Conservation (phyloP, 2,113 vertebrate genomes). For the Nibea coibor region DNA sequence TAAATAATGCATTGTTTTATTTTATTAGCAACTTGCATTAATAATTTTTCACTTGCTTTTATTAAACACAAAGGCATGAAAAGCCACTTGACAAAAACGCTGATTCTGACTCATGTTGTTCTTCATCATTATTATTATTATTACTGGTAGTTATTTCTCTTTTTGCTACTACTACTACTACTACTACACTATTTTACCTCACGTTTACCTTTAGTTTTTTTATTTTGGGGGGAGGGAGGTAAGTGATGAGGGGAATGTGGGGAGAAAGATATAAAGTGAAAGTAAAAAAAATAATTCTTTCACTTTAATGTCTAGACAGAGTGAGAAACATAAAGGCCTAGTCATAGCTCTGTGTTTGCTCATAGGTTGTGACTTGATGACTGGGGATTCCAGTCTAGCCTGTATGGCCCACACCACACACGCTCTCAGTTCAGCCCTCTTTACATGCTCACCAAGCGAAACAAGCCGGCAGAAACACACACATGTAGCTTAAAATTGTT, state of each 20-base stretch:
- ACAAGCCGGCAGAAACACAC: background rate
- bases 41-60: too few species aligned
- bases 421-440: background rate
- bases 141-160: background rate
- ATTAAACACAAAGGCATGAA: too few species aligned
- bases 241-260: background rate
- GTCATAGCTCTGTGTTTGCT: slow-evolving; percentile 1
- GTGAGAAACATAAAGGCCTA: background rate
- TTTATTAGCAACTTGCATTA: too few species aligned
- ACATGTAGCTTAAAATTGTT: background rate
- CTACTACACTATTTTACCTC: background rate
- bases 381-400: slow-evolving; percentile 48
- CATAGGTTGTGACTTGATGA: slow-evolving; percentile 1
- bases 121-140: background rate
- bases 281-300: background rate
- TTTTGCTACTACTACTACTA: too few species aligned
- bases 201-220: background rate
- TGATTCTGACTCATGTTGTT: too few species aligned
- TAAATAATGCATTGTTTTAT: too few species aligned
- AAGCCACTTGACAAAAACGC: too few species aligned
- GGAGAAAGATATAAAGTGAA: background rate
- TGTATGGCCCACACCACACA: background rate
- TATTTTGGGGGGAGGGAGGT: too few species aligned
- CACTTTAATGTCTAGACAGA: slow-evolving; percentile 33
- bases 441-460: slow-evolving; percentile 4